Percentiles rank a stretch among this genome's conserved stretches.
Evolutionary conservation across 2,113 vertebrate species (phyloP).

Genomic region (Saguinus imperator): DNA sequence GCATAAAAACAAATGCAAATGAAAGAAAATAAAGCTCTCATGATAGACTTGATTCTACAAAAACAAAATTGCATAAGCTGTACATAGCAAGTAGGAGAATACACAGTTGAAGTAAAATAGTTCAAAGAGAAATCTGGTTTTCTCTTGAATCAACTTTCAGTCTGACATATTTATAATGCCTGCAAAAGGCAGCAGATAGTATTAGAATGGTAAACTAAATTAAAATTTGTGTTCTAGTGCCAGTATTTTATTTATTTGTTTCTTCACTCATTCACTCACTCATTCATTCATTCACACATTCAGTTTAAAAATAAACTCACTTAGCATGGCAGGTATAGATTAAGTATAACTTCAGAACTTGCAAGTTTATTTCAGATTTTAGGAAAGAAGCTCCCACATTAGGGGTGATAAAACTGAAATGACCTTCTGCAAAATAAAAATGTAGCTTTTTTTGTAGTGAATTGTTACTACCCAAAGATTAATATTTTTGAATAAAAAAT

Average conservation of each 20-base stretch:
- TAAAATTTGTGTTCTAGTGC: background rate
- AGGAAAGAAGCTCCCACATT: background rate
- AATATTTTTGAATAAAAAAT: background rate
- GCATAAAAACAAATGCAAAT: conserved; percentile 32
- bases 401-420: background rate
- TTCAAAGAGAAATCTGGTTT: conserved; percentile 6
- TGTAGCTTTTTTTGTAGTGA: background rate
- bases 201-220: background rate
- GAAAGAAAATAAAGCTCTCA: background rate
- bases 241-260: background rate
- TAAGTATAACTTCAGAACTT: background rate
- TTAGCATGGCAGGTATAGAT: background rate
- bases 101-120: background rate
- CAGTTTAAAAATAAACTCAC: conserved; percentile 38
- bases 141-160: background rate
- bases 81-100: background rate
- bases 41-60: background rate
- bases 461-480: background rate
- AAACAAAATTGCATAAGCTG: background rate
- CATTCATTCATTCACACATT: background rate
- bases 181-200: background rate
- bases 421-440: background rate
- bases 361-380: background rate
- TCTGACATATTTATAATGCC: background rate
- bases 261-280: background rate